phyloP scores from a whole-genome alignment of 2,888 invertebrate species.

The Parasteatoda lunata region DNA sequence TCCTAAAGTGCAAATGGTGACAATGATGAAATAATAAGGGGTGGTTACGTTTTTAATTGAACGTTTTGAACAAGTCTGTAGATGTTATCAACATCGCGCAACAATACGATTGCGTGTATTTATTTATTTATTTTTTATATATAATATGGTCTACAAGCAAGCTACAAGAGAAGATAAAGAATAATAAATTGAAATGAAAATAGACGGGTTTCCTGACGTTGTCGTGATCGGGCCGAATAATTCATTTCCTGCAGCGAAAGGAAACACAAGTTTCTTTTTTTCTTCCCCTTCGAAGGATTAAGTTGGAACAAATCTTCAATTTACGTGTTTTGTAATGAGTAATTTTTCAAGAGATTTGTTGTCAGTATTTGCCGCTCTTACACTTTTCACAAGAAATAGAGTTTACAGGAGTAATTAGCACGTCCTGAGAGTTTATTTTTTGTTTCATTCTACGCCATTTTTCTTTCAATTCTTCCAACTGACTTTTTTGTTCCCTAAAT shows the following conservation, averaged over 20 bases:
- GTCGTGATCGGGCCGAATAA: slow-evolving; percentile 66
- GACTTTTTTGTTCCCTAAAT: no score
- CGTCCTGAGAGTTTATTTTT: no score
- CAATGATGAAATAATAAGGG: slow-evolving; percentile 67
- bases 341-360: no score
- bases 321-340: slow-evolving; percentile 33
- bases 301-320: slow-evolving; percentile 48
- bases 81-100: slow-evolving; percentile 62
- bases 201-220: slow-evolving; percentile 61
- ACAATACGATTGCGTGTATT: slow-evolving; percentile 63
- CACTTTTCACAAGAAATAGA: no score
- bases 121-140: not conserved
- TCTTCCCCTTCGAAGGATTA: slow-evolving; percentile 23
- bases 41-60: slow-evolving; percentile 67
- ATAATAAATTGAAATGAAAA: slow-evolving; percentile 16
- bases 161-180: slow-evolving; percentile 18
- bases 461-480: no score
- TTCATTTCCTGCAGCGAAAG: slow-evolving; percentile 59
- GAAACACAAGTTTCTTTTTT: slow-evolving; percentile 13
- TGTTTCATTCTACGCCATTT: no score
- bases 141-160: not conserved
- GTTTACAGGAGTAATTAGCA: no score
- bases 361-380: no score
- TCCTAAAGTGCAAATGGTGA: slow-evolving; percentile 36
- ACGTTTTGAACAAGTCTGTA: slow-evolving; percentile 42